A percentile compares a stretch with the other conserved stretches of the same genome.
Conservation (phyloP, 1,140 invertebrate genomes). For the Oncopeltus fasciatus region DNA sequence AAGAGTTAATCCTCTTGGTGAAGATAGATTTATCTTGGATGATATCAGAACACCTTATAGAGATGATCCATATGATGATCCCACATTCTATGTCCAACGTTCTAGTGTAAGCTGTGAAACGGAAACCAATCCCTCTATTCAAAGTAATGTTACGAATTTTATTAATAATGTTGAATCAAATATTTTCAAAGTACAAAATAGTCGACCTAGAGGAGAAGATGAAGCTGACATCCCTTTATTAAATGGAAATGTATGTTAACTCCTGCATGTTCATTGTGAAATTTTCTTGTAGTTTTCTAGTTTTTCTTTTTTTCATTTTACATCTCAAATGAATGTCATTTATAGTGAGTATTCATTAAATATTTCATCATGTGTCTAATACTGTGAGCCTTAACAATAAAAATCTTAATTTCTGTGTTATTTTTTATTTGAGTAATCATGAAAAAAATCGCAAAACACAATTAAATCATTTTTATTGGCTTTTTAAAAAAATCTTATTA, state of each 20-base stretch:
- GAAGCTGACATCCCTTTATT: conserved; percentile 16
- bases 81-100: background rate
- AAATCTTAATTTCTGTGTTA: no score
- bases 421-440: no score
- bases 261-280: no score
- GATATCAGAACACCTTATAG: background rate
- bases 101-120: conserved; percentile 2
- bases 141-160: background rate
- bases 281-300: no score
- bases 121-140: background rate
- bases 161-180: conserved; percentile 1
- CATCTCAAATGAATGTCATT: no score
- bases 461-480: no score
- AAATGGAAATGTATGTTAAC: conserved; percentile 11
- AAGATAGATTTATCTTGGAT: background rate
- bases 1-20: background rate
- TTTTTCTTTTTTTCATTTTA: no score
- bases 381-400: no score
- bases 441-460: no score
- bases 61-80: background rate
- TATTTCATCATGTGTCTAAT: no score
- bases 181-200: background rate
- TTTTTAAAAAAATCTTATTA: no score
- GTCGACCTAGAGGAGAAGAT: background rate
- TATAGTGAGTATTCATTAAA: no score